Conservation (phyloP, 2,888 invertebrate species). For the Sarcophaga carnaria region DNA sequence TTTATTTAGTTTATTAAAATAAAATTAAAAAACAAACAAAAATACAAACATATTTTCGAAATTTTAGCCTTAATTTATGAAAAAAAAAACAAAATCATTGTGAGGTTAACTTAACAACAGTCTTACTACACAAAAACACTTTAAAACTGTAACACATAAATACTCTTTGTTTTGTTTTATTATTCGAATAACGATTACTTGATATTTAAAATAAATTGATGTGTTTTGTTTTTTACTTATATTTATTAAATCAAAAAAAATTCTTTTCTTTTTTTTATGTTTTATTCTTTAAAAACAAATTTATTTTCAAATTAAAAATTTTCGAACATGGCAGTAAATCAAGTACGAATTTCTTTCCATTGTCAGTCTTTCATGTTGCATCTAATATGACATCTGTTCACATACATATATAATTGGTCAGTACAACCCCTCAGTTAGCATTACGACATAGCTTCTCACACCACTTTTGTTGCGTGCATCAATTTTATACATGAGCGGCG, state of each 20-base stretch:
- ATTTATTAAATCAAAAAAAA: background rate
- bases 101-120: background rate
- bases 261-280: background rate
- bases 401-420: too few relatives aligned
- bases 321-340: too few relatives aligned
- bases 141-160: background rate
- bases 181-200: background rate
- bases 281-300: conserved; percentile 1
- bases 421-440: too few relatives aligned
- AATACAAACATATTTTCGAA: background rate
- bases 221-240: background rate
- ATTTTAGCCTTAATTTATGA: background rate
- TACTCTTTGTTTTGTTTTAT: background rate
- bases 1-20: conserved; percentile 13
- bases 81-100: background rate
- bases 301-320: too few relatives aligned
- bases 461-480: too few relatives aligned
- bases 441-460: too few relatives aligned
- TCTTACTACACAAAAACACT: background rate
- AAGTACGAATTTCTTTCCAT: too few relatives aligned
- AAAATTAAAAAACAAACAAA: background rate
- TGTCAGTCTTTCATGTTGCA: too few relatives aligned
- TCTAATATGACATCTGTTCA: too few relatives aligned
- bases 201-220: background rate
- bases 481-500: too few relatives aligned